Conservation (phyloP, 2,113 vertebrate genomes). For the Prietella phreatophila region DNA sequence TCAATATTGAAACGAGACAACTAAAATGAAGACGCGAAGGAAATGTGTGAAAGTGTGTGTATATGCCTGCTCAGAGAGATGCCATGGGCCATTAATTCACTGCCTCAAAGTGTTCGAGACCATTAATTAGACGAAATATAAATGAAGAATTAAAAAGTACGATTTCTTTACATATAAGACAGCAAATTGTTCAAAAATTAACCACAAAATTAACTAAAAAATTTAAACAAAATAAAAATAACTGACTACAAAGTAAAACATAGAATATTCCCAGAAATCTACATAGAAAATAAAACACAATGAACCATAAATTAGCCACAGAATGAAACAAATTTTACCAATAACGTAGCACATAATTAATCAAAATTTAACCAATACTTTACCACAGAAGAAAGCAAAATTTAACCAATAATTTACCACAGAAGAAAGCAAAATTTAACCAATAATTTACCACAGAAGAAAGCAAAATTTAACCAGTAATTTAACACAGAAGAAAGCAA, state of each 20-base stretch:
- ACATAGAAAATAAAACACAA: not conserved
- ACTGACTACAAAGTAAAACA: not conserved
- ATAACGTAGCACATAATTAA: not conserved
- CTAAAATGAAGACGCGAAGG: not conserved
- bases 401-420: not conserved
- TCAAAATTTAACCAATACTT: not conserved
- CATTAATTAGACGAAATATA: not conserved
- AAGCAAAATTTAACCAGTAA: not conserved
- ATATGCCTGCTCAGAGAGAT: not conserved
- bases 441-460: not conserved
- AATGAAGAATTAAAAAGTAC: not conserved
- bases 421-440: not conserved
- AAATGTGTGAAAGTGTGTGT: conserved; percentile 13
- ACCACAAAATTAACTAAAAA: not conserved
- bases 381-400: not conserved
- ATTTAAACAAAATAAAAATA: not conserved
- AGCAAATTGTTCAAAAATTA: not conserved
- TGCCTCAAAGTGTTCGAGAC: not conserved
- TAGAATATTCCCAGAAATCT: not conserved
- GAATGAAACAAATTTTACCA: not conserved
- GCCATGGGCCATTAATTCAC: not conserved
- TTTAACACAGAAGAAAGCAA: not conserved
- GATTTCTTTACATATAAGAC: not conserved
- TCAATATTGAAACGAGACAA: not conserved
- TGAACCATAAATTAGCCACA: not conserved